A percentile compares a stretch with the other conserved stretches of the same genome.
phyloP scores from a whole-genome alignment of 2,797 vertebrate genomes.

The Rousettus madagascariensis region DNA sequence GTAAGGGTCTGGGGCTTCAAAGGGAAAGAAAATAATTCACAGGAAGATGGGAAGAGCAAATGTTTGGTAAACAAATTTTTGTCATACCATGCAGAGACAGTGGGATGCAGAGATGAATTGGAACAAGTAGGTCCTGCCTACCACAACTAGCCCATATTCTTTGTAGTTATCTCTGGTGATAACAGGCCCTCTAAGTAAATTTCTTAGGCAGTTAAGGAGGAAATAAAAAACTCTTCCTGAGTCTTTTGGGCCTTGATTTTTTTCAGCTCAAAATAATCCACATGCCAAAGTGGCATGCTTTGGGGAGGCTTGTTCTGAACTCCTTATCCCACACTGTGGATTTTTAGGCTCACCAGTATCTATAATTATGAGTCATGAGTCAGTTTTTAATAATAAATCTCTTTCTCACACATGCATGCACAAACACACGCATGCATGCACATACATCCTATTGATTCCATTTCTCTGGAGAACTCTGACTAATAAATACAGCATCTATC shows the following conservation, averaged over 20 bases:
- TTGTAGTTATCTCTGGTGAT: not conserved
- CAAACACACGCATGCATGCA: too few species aligned
- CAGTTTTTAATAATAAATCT: not conserved
- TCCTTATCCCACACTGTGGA: not conserved
- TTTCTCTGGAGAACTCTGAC: not conserved
- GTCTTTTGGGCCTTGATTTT: not conserved
- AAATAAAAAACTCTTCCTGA: not conserved
- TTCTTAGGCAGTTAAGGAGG: not conserved
- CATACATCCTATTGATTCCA: not conserved
- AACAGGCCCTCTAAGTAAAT: not conserved
- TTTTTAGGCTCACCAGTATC: not conserved
- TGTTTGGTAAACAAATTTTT: not conserved
- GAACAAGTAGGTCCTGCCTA: not conserved
- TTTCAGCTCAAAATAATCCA: not conserved
- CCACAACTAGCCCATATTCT: not conserved
- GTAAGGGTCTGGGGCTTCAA: not conserved
- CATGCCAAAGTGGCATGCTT: not conserved
- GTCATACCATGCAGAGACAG: not conserved
- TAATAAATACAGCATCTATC: not conserved
- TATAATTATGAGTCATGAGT: not conserved
- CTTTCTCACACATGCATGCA: too few species aligned
- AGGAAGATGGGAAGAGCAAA: not conserved
- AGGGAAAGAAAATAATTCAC: not conserved
- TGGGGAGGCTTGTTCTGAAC: not conserved
- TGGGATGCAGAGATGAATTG: not conserved